A percentile compares a stretch with the other conserved stretches of the same genome.
These are phyloP conservation scores for Corythornis leucogaster DNA, from an alignment of 2,797 vertebrate species.

Conservation along the genomic window DNA sequence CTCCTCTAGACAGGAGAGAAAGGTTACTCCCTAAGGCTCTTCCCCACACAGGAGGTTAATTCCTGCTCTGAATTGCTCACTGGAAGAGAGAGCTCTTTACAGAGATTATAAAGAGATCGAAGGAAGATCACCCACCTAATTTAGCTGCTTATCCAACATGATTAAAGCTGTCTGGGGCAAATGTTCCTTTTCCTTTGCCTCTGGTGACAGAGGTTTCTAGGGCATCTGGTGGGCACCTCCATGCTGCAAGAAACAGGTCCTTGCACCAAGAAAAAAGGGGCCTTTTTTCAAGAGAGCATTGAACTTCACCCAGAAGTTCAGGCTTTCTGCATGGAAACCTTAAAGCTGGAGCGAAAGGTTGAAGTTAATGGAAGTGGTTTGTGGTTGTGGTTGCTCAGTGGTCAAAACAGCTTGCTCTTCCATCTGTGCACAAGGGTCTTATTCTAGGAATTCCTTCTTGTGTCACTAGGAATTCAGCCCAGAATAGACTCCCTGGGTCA, in stretches of 20 bases:
- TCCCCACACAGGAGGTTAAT: not conserved
- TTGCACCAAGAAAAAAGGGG: not conserved
- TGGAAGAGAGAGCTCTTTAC: not conserved
- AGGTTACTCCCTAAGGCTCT: not conserved
- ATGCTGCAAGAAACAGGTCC: not conserved
- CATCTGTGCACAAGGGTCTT: constrained; percentile 10
- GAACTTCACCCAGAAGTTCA: not conserved
- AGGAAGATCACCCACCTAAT: not conserved
- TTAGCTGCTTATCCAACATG: not conserved
- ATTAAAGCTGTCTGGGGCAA: not conserved
- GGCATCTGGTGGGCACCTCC: not conserved
- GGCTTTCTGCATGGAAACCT: not conserved
- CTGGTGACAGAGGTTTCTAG: not conserved
- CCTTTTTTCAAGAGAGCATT: not conserved
- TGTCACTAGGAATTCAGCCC: constrained; percentile 42
- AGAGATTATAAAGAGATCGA: not conserved
- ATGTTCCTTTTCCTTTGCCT: not conserved
- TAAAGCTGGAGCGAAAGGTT: constrained; percentile 1
- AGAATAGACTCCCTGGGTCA: constrained; percentile 15
- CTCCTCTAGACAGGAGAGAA: not conserved
- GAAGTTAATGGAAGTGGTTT: constrained; percentile 37
- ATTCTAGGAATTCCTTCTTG: constrained; percentile 51
- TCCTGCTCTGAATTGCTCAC: not conserved
- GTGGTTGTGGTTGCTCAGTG: constrained; percentile 25
- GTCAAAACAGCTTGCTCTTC: constrained; percentile 19